These are phyloP conservation scores for Pygocentrus nattereri DNA, from an alignment of 2,797 vertebrate genomes.

Conservation along the genomic window DNA sequence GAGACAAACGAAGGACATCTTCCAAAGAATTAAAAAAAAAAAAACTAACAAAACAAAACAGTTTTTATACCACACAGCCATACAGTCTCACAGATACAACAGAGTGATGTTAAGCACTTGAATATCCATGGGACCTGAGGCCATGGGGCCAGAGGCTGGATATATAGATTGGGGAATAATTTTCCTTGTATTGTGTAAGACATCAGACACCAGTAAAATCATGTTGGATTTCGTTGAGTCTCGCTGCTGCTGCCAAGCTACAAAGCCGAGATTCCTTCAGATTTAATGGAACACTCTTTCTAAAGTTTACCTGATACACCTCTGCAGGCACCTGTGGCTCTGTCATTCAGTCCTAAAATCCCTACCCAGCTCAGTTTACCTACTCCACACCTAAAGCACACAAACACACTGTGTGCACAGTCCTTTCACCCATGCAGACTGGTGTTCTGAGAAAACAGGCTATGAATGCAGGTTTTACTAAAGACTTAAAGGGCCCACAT, in stretches of 20 bases:
- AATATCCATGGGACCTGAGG: no score
- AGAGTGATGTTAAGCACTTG: no score
- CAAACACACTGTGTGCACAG: neutral
- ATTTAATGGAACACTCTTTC: slow-evolving; percentile 7
- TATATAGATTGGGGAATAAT: no score
- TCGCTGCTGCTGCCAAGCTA: slow-evolving; percentile 5
- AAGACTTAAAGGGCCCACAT: neutral
- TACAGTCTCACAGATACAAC: no score
- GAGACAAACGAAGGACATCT: no score
- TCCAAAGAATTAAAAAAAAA: no score
- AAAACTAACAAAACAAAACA: no score
- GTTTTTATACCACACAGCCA: no score
- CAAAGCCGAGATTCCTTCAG: neutral
- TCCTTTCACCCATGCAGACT: neutral
- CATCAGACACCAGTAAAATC: neutral
- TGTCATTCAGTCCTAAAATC: slow-evolving; percentile 23
- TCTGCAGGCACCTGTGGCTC: neutral
- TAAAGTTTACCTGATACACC: slow-evolving; percentile 21
- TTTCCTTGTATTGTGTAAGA: neutral
- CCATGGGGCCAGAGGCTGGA: no score
- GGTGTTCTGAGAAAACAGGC: neutral
- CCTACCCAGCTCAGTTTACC: slow-evolving; percentile 27
- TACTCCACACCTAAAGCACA: neutral
- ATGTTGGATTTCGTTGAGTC: neutral
- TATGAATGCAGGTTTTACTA: neutral